These are phyloP conservation scores for Premnoplex brunnescens DNA, from an alignment of 2,797 vertebrate species.

Conservation along the genomic window DNA sequence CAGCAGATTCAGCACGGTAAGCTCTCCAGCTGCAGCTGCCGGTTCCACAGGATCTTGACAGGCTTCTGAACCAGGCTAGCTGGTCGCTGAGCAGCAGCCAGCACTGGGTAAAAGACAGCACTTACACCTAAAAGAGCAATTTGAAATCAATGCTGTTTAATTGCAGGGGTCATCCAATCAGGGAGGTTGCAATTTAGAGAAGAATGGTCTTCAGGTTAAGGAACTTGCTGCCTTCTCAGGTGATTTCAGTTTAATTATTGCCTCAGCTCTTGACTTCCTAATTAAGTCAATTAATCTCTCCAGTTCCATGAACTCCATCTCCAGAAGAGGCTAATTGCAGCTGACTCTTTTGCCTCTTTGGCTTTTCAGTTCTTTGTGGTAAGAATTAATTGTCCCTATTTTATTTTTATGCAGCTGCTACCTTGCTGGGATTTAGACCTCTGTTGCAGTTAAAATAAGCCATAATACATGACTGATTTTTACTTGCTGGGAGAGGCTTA, in stretches of 20 bases:
- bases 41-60: neutral
- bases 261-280: constrained; percentile 37
- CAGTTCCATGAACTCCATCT: neutral
- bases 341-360: neutral
- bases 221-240: neutral
- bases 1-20: constrained; percentile 46
- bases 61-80: neutral
- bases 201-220: constrained; percentile 41
- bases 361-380: neutral
- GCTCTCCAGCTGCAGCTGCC: constrained; percentile 46
- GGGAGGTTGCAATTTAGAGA: constrained; percentile 19
- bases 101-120: neutral
- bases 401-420: neutral
- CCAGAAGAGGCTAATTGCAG: constrained; percentile 54
- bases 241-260: constrained; percentile 19
- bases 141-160: constrained; percentile 54
- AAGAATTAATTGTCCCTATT: neutral
- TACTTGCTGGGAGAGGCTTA: neutral
- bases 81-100: neutral
- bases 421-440: neutral
- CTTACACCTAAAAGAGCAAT: constrained; percentile 10
- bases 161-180: constrained; percentile 14
- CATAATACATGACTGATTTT: neutral
- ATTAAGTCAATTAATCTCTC: constrained; percentile 43
- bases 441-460: neutral